Base-by-base conservation (phyloP, 1,140 invertebrate genomes). In the Bilobella aurantiaca region DNA sequence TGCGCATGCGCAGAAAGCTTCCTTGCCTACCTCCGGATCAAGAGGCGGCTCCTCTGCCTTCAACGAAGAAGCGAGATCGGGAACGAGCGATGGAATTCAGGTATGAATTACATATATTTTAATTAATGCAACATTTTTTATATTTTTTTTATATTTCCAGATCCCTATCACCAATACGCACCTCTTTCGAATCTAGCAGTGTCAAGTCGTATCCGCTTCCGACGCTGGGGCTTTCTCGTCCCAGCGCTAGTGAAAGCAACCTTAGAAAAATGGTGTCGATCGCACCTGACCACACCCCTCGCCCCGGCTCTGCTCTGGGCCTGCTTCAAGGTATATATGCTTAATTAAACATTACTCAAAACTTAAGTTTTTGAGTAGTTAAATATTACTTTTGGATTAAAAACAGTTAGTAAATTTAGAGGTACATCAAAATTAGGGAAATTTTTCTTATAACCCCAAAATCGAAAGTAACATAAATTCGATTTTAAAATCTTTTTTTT, bases 1-100 rank as follows among this genome's bases (percentile, higher is more conserved):
- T 81, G 30, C 76, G 82, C 61, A 78, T 82, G 63, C 74, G 83
- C 28, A 73, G 83, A 42, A 84, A 82, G 70, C 74, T 84, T 23
- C 83, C 83, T 1, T 76, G 81, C 21, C 79, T 84, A 37, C 84
- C 84, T 1, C 74, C 79, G 0, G 81, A 82, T 60, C 83, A 84
- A 70, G 82, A 83, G 69, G 81, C 81, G 1, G 77, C 78, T 3
- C 77, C 78, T 3, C 72, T 81, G 12, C 79, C 80, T 37, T 77
- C 78, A 1, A 74, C 76, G 30, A 78, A 80, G 65, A 79, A 73
- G 66, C 61, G 74, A 60, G 73, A 74, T 34, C 67, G 74, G 61
- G 66, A 70, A 58, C 72, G 76, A 64, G 64, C 75, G 58, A 73
- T 77, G 63, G 76, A 77, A 69, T 74, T 76, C 67, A 76, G 76